These are phyloP conservation scores for Oophaga sylvatica DNA, from an alignment of 2,797 vertebrate genomes.

Conservation along the genomic window DNA sequence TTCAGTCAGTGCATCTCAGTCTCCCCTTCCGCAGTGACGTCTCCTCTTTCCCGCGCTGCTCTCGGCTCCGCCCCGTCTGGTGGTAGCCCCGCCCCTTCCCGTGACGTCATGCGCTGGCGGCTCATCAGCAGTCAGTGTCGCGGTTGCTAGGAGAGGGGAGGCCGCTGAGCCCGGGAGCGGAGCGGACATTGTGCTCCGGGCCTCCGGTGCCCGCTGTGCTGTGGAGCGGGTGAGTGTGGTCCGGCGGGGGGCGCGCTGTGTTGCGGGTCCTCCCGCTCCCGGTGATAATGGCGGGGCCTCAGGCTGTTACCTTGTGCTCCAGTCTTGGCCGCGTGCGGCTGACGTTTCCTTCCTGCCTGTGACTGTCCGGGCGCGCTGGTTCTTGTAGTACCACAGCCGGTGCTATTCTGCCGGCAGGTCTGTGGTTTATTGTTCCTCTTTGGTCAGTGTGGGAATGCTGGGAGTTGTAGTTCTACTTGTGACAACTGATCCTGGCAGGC, in stretches of 20 bases:
- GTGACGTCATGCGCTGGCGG: neutral
- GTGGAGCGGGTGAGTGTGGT: neutral
- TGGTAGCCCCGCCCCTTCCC: neutral
- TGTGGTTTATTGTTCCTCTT: too few relatives aligned
- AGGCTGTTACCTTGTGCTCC: too few relatives aligned
- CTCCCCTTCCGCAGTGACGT: too few relatives aligned
- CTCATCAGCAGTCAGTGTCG: neutral
- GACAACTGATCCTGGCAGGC: too few relatives aligned
- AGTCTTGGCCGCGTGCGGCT: too few relatives aligned
- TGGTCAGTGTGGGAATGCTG: neutral
- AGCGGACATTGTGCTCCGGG: neutral
- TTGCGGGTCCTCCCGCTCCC: too few relatives aligned
- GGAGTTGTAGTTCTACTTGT: neutral
- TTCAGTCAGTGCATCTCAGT: too few relatives aligned
- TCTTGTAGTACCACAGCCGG: neutral
- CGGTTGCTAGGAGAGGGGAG: slow-evolving; percentile 53
- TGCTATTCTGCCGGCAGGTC: neutral
- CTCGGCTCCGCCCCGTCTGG: too few relatives aligned
- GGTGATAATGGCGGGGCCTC: neutral
- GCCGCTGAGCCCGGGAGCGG: slow-evolving; percentile 44
- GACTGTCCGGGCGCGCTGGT: neutral
- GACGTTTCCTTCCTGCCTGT: too few relatives aligned
- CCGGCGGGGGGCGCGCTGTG: too few relatives aligned
- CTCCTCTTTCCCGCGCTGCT: too few relatives aligned
- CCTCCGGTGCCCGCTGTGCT: neutral